Conservation (phyloP, 1,140 invertebrate genomes). For the Chrysoperla carnea region DNA sequence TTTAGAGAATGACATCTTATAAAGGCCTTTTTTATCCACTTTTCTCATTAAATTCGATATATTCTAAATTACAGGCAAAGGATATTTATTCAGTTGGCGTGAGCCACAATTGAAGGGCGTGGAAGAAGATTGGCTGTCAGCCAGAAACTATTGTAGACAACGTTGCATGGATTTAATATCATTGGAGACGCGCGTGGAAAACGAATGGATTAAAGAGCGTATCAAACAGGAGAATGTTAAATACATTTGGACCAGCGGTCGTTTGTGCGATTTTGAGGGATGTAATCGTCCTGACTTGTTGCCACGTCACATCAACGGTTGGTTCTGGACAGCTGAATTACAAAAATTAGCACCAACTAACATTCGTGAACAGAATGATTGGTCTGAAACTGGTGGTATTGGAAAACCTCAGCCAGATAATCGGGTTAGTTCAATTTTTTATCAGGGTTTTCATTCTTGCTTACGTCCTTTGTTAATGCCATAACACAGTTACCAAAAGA, state of each 20-base stretch:
- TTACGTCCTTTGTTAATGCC: no score
- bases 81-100: slow-evolving; percentile 73
- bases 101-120: slow-evolving; percentile 48
- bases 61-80: slow-evolving; percentile 34
- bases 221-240: slow-evolving; percentile 59
- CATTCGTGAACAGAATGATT: slow-evolving; percentile 59
- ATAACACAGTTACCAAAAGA: no score
- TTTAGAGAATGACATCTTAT: no score
- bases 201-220: slow-evolving; percentile 61
- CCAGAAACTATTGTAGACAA: slow-evolving; percentile 63
- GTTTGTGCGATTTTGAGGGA: slow-evolving; percentile 68
- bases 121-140: slow-evolving; percentile 64
- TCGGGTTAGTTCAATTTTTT: slow-evolving; percentile 25
- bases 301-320: slow-evolving; percentile 59
- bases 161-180: slow-evolving; percentile 75
- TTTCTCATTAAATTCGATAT: no score
- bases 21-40: no score
- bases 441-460: no score
- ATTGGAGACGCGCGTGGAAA: slow-evolving; percentile 61
- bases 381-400: slow-evolving; percentile 63
- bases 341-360: slow-evolving; percentile 61
- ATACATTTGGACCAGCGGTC: slow-evolving; percentile 76
- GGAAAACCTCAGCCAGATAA: slow-evolving; percentile 69
- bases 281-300: slow-evolving; percentile 61
- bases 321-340: slow-evolving; percentile 74